A percentile compares a stretch with the other conserved stretches of the same genome.
phyloP scores from a whole-genome alignment of 2,113 vertebrate species.

The Prolemur simus region DNA sequence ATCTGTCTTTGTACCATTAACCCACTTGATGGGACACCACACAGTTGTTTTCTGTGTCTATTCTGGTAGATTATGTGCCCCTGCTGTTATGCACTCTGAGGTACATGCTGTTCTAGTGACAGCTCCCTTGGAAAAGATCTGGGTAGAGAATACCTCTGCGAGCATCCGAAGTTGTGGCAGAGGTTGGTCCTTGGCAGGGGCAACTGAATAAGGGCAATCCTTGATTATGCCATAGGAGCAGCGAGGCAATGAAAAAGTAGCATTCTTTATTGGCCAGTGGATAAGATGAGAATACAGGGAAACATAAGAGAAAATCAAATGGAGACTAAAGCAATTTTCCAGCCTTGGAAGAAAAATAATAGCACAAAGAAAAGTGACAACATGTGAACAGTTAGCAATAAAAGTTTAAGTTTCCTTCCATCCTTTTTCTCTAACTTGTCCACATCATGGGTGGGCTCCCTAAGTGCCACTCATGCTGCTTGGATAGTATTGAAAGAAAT shows the following conservation, averaged over 20 bases:
- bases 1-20: constrained; percentile 51
- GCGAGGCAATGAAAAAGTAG: not conserved
- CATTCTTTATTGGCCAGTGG: not conserved
- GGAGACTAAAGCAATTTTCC: not conserved
- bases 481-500: not conserved
- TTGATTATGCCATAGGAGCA: not conserved
- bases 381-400: fast-evolving
- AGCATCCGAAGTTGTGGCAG: not conserved
- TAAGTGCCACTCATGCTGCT: not conserved
- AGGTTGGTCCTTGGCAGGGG: not conserved
- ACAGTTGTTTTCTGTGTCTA: constrained; percentile 32
- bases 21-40: not conserved
- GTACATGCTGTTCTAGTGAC: not conserved
- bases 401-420: not conserved
- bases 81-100: not conserved
- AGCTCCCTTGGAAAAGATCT: not conserved
- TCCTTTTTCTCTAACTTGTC: not conserved
- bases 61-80: not conserved
- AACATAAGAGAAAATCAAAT: not conserved
- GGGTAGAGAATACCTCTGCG: not conserved
- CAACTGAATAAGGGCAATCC: not conserved
- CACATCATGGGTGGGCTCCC: not conserved
- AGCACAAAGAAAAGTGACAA: not conserved
- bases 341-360: not conserved
- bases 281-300: not conserved